Conservation (phyloP, 2,797 vertebrate species). For the Microhierax caerulescens region DNA sequence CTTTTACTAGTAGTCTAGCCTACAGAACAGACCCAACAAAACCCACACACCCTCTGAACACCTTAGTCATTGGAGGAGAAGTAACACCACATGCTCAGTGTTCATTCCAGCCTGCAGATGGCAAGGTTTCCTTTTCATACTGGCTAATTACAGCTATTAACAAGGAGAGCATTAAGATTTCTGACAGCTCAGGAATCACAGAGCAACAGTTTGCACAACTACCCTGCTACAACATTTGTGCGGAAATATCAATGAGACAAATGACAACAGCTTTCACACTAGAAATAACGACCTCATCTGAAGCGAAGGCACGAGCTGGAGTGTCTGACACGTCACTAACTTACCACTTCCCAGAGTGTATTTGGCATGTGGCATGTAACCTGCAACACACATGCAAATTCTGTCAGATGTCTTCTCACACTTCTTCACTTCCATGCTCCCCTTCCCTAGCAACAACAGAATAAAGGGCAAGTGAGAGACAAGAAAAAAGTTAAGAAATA, state of each 20-base stretch:
- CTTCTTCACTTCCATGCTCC: constrained; percentile 50
- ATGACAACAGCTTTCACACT: not conserved
- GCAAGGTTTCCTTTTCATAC: not conserved
- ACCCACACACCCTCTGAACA: not conserved
- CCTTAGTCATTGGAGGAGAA: not conserved
- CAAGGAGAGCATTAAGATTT: not conserved
- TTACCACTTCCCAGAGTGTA: not conserved
- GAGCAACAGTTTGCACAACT: not conserved
- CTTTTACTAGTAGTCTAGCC: not conserved
- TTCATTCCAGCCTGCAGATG: not conserved
- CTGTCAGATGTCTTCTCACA: constrained; percentile 50
- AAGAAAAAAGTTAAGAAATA: not conserved
- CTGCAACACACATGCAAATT: not conserved
- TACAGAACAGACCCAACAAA: not conserved
- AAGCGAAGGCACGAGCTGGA: too few relatives aligned
- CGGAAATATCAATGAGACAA: not conserved
- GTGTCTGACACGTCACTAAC: not conserved
- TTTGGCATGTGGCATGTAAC: not conserved
- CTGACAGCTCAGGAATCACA: not conserved
- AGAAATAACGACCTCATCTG: not conserved
- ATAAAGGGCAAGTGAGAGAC: not conserved
- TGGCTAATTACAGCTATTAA: not conserved
- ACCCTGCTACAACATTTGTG: not conserved
- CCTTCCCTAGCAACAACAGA: not conserved
- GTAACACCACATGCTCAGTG: not conserved